Percentiles rank a stretch among this genome's conserved stretches.
Evolutionary conservation across 2,797 vertebrate species (phyloP).

Genomic region (Furcifer pardalis): DNA sequence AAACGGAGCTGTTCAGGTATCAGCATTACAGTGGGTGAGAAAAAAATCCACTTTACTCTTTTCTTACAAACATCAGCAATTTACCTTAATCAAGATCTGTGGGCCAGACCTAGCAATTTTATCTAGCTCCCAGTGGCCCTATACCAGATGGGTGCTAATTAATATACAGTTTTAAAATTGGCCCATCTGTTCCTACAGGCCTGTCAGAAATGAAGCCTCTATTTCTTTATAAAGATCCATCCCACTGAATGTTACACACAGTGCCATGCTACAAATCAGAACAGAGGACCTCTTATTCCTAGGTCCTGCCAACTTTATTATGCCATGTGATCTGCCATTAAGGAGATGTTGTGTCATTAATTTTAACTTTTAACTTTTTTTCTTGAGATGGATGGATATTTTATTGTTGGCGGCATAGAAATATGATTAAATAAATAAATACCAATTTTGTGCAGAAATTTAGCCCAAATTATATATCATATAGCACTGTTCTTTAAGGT

Average conservation of each 20-base stretch:
- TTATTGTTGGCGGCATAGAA: too few species aligned
- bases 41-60: constrained; percentile 20
- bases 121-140: background rate
- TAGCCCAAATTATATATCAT: background rate
- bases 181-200: background rate
- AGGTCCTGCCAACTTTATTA: background rate
- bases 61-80: background rate
- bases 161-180: background rate
- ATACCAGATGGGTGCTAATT: background rate
- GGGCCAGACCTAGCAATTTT: constrained; percentile 8
- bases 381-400: too few species aligned
- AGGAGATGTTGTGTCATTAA: background rate
- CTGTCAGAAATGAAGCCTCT: background rate
- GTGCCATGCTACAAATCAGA: background rate
- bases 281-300: background rate
- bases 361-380: too few species aligned
- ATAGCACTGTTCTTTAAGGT: constrained; percentile 2
- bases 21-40: background rate
- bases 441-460: background rate
- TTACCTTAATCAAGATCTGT: constrained; percentile 3
- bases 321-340: background rate
- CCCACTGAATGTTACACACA: background rate
- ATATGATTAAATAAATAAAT: too few species aligned
- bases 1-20: constrained; percentile 1
- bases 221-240: background rate